A percentile compares a stretch with the other conserved stretches of the same genome.
Conservation (phyloP, 2,888 invertebrate genomes). For the Ormia ochracea region DNA sequence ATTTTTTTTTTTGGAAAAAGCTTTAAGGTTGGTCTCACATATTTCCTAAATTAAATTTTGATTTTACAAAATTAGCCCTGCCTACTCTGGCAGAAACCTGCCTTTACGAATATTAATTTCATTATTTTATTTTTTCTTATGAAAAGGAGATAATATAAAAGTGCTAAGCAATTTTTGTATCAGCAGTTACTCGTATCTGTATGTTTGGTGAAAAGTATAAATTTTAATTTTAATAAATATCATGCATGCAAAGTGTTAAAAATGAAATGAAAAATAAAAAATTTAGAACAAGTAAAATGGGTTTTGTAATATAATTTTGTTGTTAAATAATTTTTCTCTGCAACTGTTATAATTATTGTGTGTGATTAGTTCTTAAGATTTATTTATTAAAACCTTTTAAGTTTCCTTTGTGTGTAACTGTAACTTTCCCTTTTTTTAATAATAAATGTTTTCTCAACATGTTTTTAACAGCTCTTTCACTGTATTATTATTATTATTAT, state of each 20-base stretch:
- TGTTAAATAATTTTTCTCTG: constrained; percentile 3
- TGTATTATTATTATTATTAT: too few relatives aligned
- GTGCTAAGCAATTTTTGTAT: neutral
- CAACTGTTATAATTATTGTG: constrained; percentile 41
- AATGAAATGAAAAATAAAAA: neutral
- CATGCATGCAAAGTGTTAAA: constrained; percentile 34
- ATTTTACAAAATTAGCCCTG: too few relatives aligned
- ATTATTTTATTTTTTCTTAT: neutral
- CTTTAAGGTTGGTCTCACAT: too few relatives aligned
- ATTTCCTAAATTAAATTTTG: too few relatives aligned
- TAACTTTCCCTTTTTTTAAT: constrained; percentile 33
- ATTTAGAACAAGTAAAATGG: constrained; percentile 11
- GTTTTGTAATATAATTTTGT: constrained; percentile 14
- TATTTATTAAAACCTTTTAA: constrained; percentile 43
- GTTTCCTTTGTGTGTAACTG: constrained; percentile 29
- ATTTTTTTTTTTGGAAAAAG: too few relatives aligned
- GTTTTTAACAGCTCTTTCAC: constrained; percentile 19
- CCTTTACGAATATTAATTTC: neutral
- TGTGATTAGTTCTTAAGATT: constrained; percentile 51
- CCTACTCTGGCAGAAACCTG: too few relatives aligned
- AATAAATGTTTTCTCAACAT: constrained; percentile 55
- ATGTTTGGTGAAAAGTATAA: neutral
- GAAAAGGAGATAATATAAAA: neutral
- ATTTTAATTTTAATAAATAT: constrained; percentile 2
- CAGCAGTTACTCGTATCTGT: too few relatives aligned